Evolutionary conservation across 1,140 invertebrate genomes (phyloP).

Genomic region (Zaprionus lachaisei): DNA sequence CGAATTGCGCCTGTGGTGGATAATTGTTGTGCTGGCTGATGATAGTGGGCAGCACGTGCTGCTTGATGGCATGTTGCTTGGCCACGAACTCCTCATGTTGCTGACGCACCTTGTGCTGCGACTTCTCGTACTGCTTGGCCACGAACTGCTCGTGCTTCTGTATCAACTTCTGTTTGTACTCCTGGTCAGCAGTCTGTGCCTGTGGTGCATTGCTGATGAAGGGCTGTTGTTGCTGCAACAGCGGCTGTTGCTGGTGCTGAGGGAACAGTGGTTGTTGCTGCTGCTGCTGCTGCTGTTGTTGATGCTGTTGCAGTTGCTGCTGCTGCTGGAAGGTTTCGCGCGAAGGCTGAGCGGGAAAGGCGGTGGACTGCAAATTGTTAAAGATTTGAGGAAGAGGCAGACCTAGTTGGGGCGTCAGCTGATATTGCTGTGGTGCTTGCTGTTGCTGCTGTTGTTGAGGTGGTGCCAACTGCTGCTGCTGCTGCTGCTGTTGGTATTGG

Average conservation of each 20-base stretch:
- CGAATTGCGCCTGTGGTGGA: constrained; percentile 69
- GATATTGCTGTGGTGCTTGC: constrained; percentile 59
- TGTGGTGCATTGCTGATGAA: constrained; percentile 84
- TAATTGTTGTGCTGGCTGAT: constrained; percentile 74
- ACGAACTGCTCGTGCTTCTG: constrained; percentile 89
- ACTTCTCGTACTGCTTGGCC: constrained; percentile 89
- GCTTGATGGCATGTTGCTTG: constrained; percentile 87
- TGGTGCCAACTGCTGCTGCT: constrained; percentile 31
- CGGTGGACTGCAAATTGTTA: constrained; percentile 72
- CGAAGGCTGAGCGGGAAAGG: constrained; percentile 81
- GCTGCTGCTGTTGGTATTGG: constrained; percentile 47
- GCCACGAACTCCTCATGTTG: constrained; percentile 87
- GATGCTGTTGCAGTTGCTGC: constrained; percentile 84
- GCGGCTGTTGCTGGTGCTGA: constrained; percentile 84
- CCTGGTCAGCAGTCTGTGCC: constrained; percentile 85
- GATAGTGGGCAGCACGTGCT: constrained; percentile 83
- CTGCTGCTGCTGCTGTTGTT: constrained; percentile 77
- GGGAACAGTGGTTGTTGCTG: constrained; percentile 66
- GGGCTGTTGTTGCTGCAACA: constrained; percentile 84
- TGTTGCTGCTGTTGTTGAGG: constrained; percentile 39
- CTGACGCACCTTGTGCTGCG: constrained; percentile 88
- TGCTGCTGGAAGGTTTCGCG: constrained; percentile 66
- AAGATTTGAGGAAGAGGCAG: constrained; percentile 74
- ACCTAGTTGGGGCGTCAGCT: constrained; percentile 69
- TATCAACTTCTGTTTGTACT: constrained; percentile 87